These are phyloP conservation scores for Pachyuromys duprasi DNA, from an alignment of 2,797 vertebrate species.

Conservation along the genomic window DNA sequence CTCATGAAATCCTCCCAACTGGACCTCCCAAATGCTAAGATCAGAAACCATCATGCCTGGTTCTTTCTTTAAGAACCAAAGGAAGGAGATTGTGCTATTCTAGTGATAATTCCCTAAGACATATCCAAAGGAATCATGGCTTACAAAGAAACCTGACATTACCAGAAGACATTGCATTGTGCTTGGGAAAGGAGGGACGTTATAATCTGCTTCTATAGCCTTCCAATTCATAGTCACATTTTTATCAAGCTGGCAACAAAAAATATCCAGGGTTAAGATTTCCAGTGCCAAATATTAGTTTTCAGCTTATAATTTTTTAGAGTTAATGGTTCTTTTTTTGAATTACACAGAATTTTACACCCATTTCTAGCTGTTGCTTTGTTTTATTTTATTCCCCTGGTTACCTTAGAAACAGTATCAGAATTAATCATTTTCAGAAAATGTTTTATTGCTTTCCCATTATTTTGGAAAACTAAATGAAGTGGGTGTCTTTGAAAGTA, in stretches of 20 bases:
- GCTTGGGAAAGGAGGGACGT: not conserved
- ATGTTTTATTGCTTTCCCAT: constrained; percentile 63
- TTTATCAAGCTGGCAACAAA: not conserved
- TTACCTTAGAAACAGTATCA: constrained; percentile 77
- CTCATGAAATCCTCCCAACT: not conserved
- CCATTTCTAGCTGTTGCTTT: constrained; percentile 32
- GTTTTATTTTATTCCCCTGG: constrained; percentile 68
- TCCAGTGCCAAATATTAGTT: not conserved
- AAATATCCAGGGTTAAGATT: not conserved
- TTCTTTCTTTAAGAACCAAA: constrained; percentile 52
- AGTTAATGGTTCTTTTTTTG: constrained; percentile 35
- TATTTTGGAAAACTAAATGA: constrained; percentile 74
- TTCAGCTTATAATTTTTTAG: constrained; percentile 59
- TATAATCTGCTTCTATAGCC: not conserved
- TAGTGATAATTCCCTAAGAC: constrained; percentile 38
- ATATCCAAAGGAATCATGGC: not conserved
- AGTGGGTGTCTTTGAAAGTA: constrained; percentile 64
- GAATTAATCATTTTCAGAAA: constrained; percentile 74
- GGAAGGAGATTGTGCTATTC: constrained; percentile 22
- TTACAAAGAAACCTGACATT: constrained; percentile 16
- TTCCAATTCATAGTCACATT: not conserved
- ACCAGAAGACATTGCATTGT: constrained; percentile 38
- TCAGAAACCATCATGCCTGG: not conserved
- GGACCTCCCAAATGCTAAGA: not conserved
- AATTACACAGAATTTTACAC: constrained; percentile 38